Evolutionary conservation across 2,113 vertebrate species (phyloP).

Genomic region (Meriones unguiculatus): DNA sequence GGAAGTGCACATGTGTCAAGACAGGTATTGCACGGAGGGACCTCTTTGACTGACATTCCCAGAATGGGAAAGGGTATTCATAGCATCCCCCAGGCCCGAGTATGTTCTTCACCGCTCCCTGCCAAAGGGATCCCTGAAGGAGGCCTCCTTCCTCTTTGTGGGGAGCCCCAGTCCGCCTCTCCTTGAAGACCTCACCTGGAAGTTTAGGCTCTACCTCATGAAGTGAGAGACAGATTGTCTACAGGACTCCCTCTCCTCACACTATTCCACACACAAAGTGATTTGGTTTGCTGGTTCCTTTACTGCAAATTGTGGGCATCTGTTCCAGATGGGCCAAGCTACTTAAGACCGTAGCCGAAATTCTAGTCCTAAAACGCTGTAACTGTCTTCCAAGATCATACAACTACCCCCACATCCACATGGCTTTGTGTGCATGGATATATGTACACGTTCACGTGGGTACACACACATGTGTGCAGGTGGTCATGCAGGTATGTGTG

Average conservation of each 20-base stretch:
- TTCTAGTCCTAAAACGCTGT: neutral
- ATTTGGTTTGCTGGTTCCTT: neutral
- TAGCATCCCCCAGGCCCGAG: neutral
- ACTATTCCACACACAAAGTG: neutral
- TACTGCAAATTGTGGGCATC: neutral
- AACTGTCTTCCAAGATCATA: neutral
- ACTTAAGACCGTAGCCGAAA: fast-evolving
- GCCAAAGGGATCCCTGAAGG: neutral
- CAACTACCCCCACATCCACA: too few relatives aligned
- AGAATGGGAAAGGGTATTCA: neutral
- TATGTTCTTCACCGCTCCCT: neutral
- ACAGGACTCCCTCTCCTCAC: neutral
- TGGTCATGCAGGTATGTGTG: neutral
- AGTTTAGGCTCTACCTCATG: neutral
- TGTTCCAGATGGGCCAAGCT: neutral
- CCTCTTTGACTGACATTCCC: neutral
- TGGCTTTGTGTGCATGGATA: neutral
- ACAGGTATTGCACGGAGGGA: neutral
- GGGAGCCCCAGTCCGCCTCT: neutral
- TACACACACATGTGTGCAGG: neutral
- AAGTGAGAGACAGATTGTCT: neutral
- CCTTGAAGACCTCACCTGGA: neutral
- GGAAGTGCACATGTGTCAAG: neutral
- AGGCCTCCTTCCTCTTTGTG: neutral
- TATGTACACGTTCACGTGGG: neutral